Evolutionary conservation across 2,888 invertebrate genomes (phyloP), one percentile per base, ranked within the genome.

Genomic region (Rosalia funebris): DNA sequence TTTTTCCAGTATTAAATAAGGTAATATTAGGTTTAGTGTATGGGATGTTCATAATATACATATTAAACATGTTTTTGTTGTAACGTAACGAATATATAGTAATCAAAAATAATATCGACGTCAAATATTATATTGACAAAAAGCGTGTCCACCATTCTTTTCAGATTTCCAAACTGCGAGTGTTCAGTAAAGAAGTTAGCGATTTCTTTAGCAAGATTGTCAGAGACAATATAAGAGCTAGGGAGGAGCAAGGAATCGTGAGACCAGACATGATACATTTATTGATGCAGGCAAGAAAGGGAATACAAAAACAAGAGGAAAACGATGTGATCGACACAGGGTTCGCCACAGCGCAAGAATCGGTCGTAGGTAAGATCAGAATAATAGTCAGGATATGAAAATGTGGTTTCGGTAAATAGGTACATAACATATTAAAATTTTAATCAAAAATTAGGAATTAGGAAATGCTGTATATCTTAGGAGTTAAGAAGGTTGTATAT

Each of bases 211-310:
- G 47, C 31, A 59, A 55, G 0, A 53, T 79, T 2, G 72, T 82
- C 0, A 50, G 55, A 0, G 74, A 78, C 0, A 84, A 84, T 0
- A 82, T 87, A 39, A 79, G 80, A 41, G 72, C 77, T 1, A 79
- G 87, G 9, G 81, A 83, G 36, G 79, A 82, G 37, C 75, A 84
- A 32, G 80, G 81, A 0, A 81, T 86, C 2, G 77, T 83, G 1
- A 73, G 87, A 56, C 84, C 84, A 0, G 87, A 87, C 67, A 86
- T 87, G 85, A 83, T 87, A 9, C 84, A 87, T 56, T 69, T 87
- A 1, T 65, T 87, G n/a, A 81, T 87, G 81, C 84, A 86, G 58
- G 79, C 75, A 0, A 64, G 70, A 53, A 75, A 74, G 62, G 73
- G 74, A 15, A 48, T 65, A 2, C 10, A 52, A 2, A 60, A 64